Base-by-base conservation (phyloP, 2,797 vertebrate genomes). In the Hemitrygon akajei region DNA sequence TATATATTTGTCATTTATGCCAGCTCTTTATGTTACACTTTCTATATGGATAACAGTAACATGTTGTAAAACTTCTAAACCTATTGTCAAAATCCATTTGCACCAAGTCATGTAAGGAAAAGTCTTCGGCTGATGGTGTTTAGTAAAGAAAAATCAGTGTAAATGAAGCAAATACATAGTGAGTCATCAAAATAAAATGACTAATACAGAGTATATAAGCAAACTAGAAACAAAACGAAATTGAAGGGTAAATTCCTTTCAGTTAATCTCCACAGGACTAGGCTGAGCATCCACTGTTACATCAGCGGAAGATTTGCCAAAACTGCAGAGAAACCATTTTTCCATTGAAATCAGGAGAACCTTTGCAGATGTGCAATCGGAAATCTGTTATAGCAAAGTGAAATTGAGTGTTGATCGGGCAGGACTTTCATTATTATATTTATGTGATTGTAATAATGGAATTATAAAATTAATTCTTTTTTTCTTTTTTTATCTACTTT, bases 321-420 rank as follows among this genome's bases (percentile, higher is more conserved):
- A 66, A 89, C n/a, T n/a, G 16, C 18, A 89, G 18, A 69, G 60
- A 89, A 69, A 10, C 2, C 20, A 34, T 10, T 5, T 89, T 89
- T 37, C 63, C 63, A 89, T 10, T 0, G 86, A 60, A 37, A 37
- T 66, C n/a, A 37, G 63, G n/a, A 89, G n/a, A 69, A 37, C 63
- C n/a, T 22, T 9, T 37, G 18, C n/a, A 63, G n/a, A 89, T 34
- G 20, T 37, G 9, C n/a, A 22, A 69, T 37, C 60, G 7, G 60
- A 66, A 89, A 89, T 89, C 69, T 25, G 16, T 34, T 66, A 7
- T 20, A 37, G 5, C 11, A 37, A 47, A 75, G 22, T 92, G 91
- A 76, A 56, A 93, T 58, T 93, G 76, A 75, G 20, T 73, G 30
- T 73, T 93, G 91, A 93, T 92, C 69, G 92, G 91, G 60, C 66